phyloP scores from a whole-genome alignment of 2,888 invertebrate genomes.

The Dastarcus helophoroides region DNA sequence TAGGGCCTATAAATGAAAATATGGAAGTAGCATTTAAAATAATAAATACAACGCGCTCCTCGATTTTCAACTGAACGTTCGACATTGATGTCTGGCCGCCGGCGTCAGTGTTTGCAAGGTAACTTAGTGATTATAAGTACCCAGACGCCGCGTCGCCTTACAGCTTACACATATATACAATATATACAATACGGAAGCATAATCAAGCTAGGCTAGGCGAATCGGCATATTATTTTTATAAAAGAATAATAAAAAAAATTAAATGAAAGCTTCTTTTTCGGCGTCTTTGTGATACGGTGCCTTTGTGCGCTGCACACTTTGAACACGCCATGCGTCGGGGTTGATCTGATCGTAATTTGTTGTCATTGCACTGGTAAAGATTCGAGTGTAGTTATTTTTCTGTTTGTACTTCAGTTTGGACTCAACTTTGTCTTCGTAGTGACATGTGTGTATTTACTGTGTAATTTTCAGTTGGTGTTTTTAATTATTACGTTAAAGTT shows the following conservation, averaged over 20 bases:
- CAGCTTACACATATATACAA: too few species aligned
- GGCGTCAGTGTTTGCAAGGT: too few species aligned
- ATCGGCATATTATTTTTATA: slow-evolving; percentile 5
- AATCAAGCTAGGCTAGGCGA: slow-evolving; percentile 6
- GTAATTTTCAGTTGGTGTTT: slow-evolving; percentile 11
- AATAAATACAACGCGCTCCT: too few species aligned
- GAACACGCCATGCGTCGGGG: slow-evolving; percentile 6
- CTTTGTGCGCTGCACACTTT: slow-evolving; percentile 5
- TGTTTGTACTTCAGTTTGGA: slow-evolving; percentile 11
- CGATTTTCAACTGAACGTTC: too few species aligned
- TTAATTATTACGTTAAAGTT: slow-evolving; percentile 12
- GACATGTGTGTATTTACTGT: slow-evolving; percentile 12
- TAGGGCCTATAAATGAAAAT: slow-evolving; percentile 3
- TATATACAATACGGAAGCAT: too few species aligned
- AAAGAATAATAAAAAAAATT: slow-evolving; percentile 5
- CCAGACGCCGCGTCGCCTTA: too few species aligned
- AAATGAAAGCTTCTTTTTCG: slow-evolving; percentile 6
- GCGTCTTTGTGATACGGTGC: slow-evolving; percentile 6
- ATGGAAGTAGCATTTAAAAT: slow-evolving; percentile 2
- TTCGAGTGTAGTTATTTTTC: slow-evolving; percentile 11
- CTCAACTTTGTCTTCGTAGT: slow-evolving; percentile 12
- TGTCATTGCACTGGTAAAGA: slow-evolving; percentile 6
- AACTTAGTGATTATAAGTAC: too few species aligned
- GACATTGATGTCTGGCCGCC: too few species aligned
- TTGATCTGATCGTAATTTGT: slow-evolving; percentile 6